These are phyloP conservation scores for Galagoides demidoff DNA, from an alignment of 2,797 vertebrate species.

Conservation along the genomic window DNA sequence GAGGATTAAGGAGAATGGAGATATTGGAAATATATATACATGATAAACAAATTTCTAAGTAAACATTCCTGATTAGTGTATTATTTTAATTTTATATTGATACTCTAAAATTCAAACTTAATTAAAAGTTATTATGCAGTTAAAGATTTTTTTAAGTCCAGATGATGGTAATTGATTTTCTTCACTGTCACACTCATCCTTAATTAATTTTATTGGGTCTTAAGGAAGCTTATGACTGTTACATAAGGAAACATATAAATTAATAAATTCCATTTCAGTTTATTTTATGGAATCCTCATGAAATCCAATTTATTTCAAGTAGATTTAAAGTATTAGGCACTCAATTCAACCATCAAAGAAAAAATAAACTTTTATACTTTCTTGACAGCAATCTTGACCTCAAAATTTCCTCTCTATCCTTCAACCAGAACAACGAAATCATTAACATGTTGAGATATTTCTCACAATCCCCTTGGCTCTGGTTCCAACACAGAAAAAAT, in stretches of 20 bases:
- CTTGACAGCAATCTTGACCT: not conserved
- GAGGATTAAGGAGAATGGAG: not conserved
- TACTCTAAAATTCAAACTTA: not conserved
- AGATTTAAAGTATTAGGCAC: not conserved
- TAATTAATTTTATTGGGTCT: constrained; percentile 34
- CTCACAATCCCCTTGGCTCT: not conserved
- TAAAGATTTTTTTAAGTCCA: not conserved
- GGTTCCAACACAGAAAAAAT: not conserved
- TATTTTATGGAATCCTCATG: not conserved
- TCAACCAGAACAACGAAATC: not conserved
- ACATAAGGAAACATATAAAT: not conserved
- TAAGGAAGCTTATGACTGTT: not conserved
- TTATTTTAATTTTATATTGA: constrained; percentile 5
- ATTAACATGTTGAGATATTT: not conserved
- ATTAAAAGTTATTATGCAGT: not conserved
- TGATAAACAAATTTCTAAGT: not conserved
- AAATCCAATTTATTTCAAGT: constrained; percentile 24
- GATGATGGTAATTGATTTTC: not conserved
- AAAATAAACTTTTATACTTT: not conserved
- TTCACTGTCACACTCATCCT: not conserved
- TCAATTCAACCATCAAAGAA: not conserved
- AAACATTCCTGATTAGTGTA: not conserved
- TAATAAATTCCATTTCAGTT: not conserved
- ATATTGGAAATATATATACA: not conserved
- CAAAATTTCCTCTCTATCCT: not conserved